Percentiles rank a stretch among this genome's conserved stretches.
Evolutionary conservation across 1,140 invertebrate genomes (phyloP).

Genomic region (Drosophila micromelanica): DNA sequence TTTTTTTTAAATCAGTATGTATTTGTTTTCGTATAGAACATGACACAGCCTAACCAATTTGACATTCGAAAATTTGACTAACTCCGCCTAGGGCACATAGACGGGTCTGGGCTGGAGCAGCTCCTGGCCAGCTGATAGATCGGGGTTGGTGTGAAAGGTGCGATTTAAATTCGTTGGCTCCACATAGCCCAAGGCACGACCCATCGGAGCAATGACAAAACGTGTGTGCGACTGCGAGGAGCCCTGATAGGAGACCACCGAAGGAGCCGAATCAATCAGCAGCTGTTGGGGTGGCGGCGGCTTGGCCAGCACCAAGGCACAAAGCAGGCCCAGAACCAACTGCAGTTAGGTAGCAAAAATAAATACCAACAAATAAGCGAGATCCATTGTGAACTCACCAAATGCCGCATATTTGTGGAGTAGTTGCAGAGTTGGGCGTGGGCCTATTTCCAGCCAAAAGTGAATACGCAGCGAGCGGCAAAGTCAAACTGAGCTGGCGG

Average conservation of each 20-base stretch:
- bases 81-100: constrained; percentile 61
- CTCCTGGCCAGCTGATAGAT: constrained; percentile 49
- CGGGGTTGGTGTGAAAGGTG: constrained; percentile 59
- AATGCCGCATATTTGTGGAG: constrained; percentile 53
- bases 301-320: constrained; percentile 22
- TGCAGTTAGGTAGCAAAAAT: neutral
- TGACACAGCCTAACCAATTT: constrained; percentile 29
- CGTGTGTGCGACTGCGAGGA: constrained; percentile 74
- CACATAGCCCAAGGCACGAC: constrained; percentile 73
- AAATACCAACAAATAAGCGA: no score
- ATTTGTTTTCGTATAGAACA: neutral
- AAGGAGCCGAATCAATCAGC: constrained; percentile 74
- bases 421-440: constrained; percentile 14
- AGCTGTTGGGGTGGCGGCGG: constrained; percentile 36
- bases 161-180: constrained; percentile 77
- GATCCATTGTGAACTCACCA: constrained; percentile 47
- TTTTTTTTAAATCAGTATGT: neutral
- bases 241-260: constrained; percentile 79
- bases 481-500: constrained; percentile 76
- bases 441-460: constrained; percentile 9
- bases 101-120: constrained; percentile 67
- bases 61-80: neutral
- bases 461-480: constrained; percentile 69
- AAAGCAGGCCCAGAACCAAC: constrained; percentile 15
- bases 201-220: constrained; percentile 78